phyloP scores from a whole-genome alignment of 92 coral and sea anemone species.

The Hydrozoanthus gracilis region DNA sequence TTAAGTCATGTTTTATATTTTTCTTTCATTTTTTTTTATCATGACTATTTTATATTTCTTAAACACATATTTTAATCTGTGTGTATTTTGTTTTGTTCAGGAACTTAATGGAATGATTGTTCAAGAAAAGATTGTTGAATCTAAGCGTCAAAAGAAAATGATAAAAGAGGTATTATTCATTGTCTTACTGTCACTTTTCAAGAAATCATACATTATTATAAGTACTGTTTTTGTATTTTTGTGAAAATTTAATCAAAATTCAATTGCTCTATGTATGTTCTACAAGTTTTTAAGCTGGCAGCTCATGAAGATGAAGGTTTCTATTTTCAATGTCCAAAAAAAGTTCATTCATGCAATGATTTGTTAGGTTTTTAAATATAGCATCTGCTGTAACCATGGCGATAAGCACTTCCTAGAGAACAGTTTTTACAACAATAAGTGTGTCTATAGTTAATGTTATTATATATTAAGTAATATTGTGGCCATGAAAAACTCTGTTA shows the following conservation, averaged over 20 bases:
- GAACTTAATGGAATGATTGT: conserved; percentile 97
- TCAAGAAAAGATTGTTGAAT: conserved; percentile 94
- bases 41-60: neutral
- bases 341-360: too few species aligned
- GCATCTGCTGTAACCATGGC: too few species aligned
- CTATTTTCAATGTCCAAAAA: too few species aligned
- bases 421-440: neutral
- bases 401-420: too few species aligned
- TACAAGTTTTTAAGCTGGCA: too few species aligned
- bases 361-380: too few species aligned
- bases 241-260: too few species aligned
- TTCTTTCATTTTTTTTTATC: too few species aligned
- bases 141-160: conserved; percentile 80
- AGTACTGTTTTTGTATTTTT: too few species aligned
- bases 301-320: too few species aligned
- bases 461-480: neutral
- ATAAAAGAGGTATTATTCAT: conserved; percentile 70
- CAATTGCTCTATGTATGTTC: too few species aligned
- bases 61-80: neutral
- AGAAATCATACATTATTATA: neutral
- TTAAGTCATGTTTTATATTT: neutral
- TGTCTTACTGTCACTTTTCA: neutral
- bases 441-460: too few species aligned
- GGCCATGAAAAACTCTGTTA: neutral
- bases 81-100: conserved; percentile 33